Evolutionary conservation across 1,140 invertebrate genomes (phyloP), one percentile per base, ranked within the genome.

Genomic region (Drosophila carrolli): DNA sequence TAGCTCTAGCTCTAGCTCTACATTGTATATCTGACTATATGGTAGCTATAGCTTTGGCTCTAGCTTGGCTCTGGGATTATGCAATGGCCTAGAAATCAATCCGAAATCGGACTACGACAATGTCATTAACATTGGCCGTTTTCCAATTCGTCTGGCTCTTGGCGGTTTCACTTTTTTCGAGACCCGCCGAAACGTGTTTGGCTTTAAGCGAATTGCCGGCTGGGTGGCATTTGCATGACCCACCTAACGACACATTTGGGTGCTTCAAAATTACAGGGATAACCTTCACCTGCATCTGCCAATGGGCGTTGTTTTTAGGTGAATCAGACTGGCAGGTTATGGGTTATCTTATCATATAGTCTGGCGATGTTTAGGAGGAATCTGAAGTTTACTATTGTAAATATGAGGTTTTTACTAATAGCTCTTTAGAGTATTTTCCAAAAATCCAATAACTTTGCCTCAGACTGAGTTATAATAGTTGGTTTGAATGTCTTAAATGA

Each of bases 121-220:
- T 76, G 73, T 76, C 73, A 76, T 76, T 76, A 76, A 76, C 73
- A 75, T 72, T 72, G 68, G 68, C 68, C 70, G 29, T 41, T 54
- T 44, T 51, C 58, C 50, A 65, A 51, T 32, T 41, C n/a, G 73
- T 48, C 38, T 10, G 37, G 13, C 14, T 14, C 19, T 44, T 11
- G 16, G 11, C 19, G 29, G 47, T 73, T 73, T 73, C 70, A 73
- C 47, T 73, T 73, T 71, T 27, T 16, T 32, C 23, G 32, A 44
- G 10, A 13, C 37, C 41, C 40, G n/a, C 38, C 2, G 27, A 48
- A 54, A 76, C 73, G 73, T 76, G 73, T 75, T 29, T 76, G 43
- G 35, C 51, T 37, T 76, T 76, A 67, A 75, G 72, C 62, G 40
- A 43, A 75, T 76, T 10, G 60, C 8, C 46, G 10, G 3, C 11